phyloP scores from a whole-genome alignment of 2,888 invertebrate species.

The Dynastes grantii region DNA sequence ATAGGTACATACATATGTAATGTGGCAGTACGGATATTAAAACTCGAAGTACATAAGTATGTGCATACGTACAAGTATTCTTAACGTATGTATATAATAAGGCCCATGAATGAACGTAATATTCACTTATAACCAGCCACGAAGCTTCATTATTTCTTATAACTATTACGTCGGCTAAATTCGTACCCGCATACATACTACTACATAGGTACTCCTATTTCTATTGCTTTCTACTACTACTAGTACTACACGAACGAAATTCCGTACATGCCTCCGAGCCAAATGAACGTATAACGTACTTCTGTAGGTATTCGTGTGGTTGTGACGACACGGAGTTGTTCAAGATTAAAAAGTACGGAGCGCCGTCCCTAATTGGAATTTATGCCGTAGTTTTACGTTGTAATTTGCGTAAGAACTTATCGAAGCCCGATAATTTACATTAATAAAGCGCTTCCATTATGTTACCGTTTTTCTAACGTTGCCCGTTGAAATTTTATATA shows the following conservation, averaged over 20 bases:
- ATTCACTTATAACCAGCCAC: background rate
- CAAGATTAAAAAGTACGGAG: background rate
- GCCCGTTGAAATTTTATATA: no score
- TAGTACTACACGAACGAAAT: background rate
- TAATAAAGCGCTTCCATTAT: constrained; percentile 9
- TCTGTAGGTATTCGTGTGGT: background rate
- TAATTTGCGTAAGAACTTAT: constrained; percentile 15
- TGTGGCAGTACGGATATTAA: background rate
- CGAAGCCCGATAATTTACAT: background rate
- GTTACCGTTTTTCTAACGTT: background rate
- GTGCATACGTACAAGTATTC: background rate
- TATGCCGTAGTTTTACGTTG: constrained; percentile 10
- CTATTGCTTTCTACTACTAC: no score
- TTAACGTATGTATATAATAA: background rate
- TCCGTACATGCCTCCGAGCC: background rate
- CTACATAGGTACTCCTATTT: no score
- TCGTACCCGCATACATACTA: no score
- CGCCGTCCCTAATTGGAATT: constrained; percentile 7
- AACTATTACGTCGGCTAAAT: background rate
- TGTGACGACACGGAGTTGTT: background rate
- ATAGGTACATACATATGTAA: no score
- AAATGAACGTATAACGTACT: no score
- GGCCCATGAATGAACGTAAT: background rate
- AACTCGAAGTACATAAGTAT: background rate
- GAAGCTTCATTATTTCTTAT: constrained; percentile 1